Base-by-base conservation (phyloP, 2,113 vertebrate species). In the Chaetura pelagica region DNA sequence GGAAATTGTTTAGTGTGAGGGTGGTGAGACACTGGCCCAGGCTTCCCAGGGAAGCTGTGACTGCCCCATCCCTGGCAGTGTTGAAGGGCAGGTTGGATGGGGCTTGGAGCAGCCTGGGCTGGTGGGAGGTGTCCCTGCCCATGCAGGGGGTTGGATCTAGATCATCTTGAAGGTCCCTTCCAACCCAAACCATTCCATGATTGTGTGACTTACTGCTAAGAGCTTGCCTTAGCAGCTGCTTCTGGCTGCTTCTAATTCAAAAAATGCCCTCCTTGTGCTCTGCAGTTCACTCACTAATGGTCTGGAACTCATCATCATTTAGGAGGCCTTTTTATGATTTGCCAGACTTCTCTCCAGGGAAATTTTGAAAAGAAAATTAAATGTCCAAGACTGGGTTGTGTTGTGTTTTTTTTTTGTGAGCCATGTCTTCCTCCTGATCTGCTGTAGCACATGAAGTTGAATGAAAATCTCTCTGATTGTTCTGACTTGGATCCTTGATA, bases 211-310 rank as follows among this genome's bases (percentile, higher is more conserved):
- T 42, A 35, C 84, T 81, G 20, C 51, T 21, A 32, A 78, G 75
- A 74, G 71, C 68, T 86, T 61, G 52, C 81, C 81, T 84, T 27
- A 80, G 93, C 67, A 79, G 63, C 94, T 90, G 46, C 30, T 91
- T 78, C 48, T 73, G 80, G 78, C 86, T 81, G 12, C 86, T 89
- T 63, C 77, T 62, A 35, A 75, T 81, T 52, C 94, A 87, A 27
- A 52, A 48, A 82, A 64, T 58, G 22, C 16, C 72, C 38, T 78
- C 69, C 77, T 81, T 87, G 73, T 84, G 9, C 84, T 95, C 76
- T 78, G 62, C 75, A 80, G 86, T 76, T 82, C 12, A 57, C 76
- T 14, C 15, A 66, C 40, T 86, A 63, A 69, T 46, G 38, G 34
- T 26, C 55, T 84, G 76, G 30, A 55, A 67, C 87, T 64, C 67